phyloP scores from a whole-genome alignment of 1,140 invertebrate genomes.

The Plodia interpunctella region DNA sequence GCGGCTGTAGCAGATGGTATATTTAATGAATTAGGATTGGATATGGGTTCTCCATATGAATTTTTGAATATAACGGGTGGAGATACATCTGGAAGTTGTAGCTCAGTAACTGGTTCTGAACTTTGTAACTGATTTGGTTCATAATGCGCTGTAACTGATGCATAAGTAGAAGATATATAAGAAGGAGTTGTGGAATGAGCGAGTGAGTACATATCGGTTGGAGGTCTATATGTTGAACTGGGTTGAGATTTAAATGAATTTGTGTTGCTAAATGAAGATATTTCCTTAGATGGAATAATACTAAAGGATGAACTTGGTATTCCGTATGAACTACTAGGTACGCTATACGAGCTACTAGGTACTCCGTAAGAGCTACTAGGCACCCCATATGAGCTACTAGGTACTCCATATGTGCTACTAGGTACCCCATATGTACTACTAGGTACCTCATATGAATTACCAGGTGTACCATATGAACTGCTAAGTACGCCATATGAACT shows the following conservation, averaged over 20 bases:
- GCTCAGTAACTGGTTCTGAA: constrained; percentile 38
- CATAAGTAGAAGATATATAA: constrained; percentile 23
- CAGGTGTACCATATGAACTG: constrained; percentile 25
- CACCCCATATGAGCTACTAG: constrained; percentile 20
- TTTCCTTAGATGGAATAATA: too few relatives aligned
- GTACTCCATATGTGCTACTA: not conserved
- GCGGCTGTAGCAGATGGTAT: constrained; percentile 56
- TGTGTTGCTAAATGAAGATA: constrained; percentile 15
- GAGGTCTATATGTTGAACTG: not conserved
- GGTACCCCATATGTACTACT: constrained; percentile 7
- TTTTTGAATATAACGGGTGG: constrained; percentile 56
- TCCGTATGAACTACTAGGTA: constrained; percentile 21
- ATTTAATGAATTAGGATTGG: constrained; percentile 45
- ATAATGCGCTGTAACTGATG: constrained; percentile 25
- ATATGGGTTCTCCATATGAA: constrained; percentile 63
- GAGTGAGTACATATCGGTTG: not conserved
- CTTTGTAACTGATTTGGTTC: constrained; percentile 39
- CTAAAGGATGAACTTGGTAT: constrained; percentile 12
- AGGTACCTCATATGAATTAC: constrained; percentile 9
- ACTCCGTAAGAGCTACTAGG: constrained; percentile 7
- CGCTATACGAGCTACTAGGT: too few relatives aligned
- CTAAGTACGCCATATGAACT: constrained; percentile 21
- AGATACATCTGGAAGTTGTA: constrained; percentile 54
- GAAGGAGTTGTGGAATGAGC: constrained; percentile 20
- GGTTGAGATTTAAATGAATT: constrained; percentile 8